Percentiles rank a stretch among this genome's conserved stretches.
phyloP scores from a whole-genome alignment of 2,113 vertebrate genomes.

The Heteronetta atricapilla region DNA sequence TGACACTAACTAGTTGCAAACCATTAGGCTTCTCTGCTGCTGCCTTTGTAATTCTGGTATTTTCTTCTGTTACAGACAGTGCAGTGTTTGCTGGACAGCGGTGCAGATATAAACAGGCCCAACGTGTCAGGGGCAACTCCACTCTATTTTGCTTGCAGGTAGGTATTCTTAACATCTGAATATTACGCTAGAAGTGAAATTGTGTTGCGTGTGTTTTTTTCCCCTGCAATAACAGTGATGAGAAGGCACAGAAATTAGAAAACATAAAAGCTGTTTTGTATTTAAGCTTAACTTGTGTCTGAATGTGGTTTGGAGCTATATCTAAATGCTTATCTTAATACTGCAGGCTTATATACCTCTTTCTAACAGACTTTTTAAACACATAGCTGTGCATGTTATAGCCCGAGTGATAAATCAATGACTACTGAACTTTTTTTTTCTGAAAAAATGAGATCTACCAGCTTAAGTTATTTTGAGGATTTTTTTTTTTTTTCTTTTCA shows the following conservation, averaged over 20 bases:
- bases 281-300: not conserved
- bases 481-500: not conserved
- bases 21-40: not conserved
- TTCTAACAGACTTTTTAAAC: not conserved
- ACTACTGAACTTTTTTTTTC: not conserved
- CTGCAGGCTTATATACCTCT: not conserved
- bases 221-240: not conserved
- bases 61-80: conserved; percentile 84
- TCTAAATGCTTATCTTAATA: not conserved
- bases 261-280: not conserved
- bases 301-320: not conserved
- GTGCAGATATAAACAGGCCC: conserved; percentile 96
- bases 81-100: conserved; percentile 94
- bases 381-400: not conserved
- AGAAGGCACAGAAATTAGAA: not conserved
- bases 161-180: conserved; percentile 3
- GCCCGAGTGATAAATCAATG: not conserved
- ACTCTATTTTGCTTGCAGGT: conserved; percentile 99
- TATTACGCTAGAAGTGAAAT: not conserved
- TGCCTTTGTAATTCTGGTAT: not conserved
- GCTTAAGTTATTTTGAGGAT: not conserved
- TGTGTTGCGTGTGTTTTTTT: not conserved
- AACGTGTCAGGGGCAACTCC: conserved; percentile 97
- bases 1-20: not conserved
- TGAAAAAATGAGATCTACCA: not conserved